Base-by-base conservation (phyloP, 2,888 invertebrate genomes). In the Terebella lapidaria region DNA sequence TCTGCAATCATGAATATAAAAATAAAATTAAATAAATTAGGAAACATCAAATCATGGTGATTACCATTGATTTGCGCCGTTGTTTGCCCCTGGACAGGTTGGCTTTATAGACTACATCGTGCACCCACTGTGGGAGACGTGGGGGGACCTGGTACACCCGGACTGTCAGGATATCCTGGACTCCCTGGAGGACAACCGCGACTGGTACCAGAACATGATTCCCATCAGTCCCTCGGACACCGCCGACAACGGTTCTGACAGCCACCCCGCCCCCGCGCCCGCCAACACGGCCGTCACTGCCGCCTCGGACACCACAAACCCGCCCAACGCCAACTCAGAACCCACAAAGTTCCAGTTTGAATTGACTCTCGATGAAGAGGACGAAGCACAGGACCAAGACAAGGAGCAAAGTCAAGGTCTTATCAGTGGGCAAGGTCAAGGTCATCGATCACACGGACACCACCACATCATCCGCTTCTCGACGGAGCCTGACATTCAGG, bases 101-200 rank as follows among this genome's bases (percentile, higher is more conserved):
- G 96, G 96, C 72, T 99, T 99, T 82, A 99, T 99, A 80, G 97
- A 99, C 84, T 99, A 96, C 83, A 99, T 99, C 79, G 97, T 97
- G 46, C 97, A 99, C 84, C 99, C 99, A 1, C 84, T 99, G 65
- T 99, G 96, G 94, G 99, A 99, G 83, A 97, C 97, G 57, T 99
- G 99, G 99, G 96, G 94, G 15, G 97, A 99, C 81, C 85, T 99
- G 67, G 97, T 99, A 54, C 95, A 96, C 83, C 97, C 99, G 1
- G 97, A 99, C 80, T 97, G 97, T 55, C 96, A 97, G 83, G 92
- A 94, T 70, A 97, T 99, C 74, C 85, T 99, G 69, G 96, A 97
- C 83, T 94, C 93, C 55, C 85, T 99, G 74, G 97, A 99, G 83
- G 94, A 97, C 84, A 99, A 99, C 83, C 87, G 99, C 71, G 94